A percentile compares a stretch with the other conserved stretches of the same genome.
phyloP scores from a whole-genome alignment of 2,888 invertebrate species.

The Agapostemon virescens region DNA sequence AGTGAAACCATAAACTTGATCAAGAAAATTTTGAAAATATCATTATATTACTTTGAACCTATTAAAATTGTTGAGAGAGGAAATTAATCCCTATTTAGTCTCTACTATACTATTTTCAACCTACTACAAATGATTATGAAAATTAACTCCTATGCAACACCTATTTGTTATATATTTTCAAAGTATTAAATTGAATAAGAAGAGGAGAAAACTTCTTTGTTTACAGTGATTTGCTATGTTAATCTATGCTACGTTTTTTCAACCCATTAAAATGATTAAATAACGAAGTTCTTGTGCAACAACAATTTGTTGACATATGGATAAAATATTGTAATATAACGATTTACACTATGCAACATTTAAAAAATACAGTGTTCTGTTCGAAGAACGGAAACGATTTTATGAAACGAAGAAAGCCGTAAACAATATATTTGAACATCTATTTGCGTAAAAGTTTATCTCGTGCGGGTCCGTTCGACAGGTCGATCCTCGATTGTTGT shows the following conservation, averaged over 20 bases:
- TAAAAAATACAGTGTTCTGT: not conserved
- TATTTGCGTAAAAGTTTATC: not conserved
- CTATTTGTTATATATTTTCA: not conserved
- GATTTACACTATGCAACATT: not conserved
- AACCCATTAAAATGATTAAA: too few species aligned
- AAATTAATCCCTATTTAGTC: too few species aligned
- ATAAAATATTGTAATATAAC: too few species aligned
- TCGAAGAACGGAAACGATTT: not conserved
- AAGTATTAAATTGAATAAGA: too few species aligned
- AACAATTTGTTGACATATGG: too few species aligned
- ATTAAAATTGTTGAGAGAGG: too few species aligned
- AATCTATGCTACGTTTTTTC: too few species aligned
- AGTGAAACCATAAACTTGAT: not conserved
- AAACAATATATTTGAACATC: not conserved
- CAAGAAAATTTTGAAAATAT: not conserved
- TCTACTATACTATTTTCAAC: not conserved
- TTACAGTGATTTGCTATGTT: too few species aligned
- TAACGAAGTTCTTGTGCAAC: too few species aligned
- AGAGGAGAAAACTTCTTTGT: too few species aligned
- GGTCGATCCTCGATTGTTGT: not conserved
- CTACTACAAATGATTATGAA: not conserved
- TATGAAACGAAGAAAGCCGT: not conserved
- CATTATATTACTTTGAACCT: not conserved
- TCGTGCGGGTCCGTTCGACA: not conserved
- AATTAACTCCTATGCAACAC: not conserved